These are phyloP conservation scores for Fukomys damarensis DNA, from an alignment of 2,113 vertebrate genomes.

Conservation along the genomic window DNA sequence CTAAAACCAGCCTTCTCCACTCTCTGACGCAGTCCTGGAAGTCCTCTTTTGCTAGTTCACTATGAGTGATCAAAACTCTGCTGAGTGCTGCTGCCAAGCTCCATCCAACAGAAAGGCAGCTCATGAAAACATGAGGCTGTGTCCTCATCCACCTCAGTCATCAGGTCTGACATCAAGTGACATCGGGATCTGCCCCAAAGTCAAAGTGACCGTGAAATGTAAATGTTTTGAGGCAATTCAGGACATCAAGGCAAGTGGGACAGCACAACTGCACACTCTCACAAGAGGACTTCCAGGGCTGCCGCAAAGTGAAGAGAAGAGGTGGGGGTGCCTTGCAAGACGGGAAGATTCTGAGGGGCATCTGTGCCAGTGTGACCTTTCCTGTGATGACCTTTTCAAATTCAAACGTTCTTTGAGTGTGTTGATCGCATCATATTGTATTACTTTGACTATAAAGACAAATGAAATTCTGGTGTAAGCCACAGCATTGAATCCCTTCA, in stretches of 20 bases:
- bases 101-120: not conserved
- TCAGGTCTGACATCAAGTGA: not conserved
- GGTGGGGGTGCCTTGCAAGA: not conserved
- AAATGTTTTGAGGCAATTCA: not conserved
- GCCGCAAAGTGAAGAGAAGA: not conserved
- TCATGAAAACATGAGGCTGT: not conserved
- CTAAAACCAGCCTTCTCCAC: not conserved
- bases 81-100: not conserved
- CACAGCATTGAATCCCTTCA: not conserved
- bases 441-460: not conserved
- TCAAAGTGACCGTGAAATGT: not conserved
- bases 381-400: not conserved
- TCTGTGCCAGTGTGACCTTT: not conserved
- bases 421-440: not conserved
- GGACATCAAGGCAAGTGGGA: not conserved
- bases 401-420: not conserved
- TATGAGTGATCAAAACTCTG: not conserved
- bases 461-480: not conserved
- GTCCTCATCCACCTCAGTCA: not conserved
- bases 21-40: not conserved
- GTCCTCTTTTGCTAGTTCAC: not conserved
- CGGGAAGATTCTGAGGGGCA: not conserved
- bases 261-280: not conserved
- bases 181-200: not conserved
- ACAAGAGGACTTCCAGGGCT: not conserved